phyloP scores from a whole-genome alignment of 2,888 invertebrate species.

The Podabrus alpinus region DNA sequence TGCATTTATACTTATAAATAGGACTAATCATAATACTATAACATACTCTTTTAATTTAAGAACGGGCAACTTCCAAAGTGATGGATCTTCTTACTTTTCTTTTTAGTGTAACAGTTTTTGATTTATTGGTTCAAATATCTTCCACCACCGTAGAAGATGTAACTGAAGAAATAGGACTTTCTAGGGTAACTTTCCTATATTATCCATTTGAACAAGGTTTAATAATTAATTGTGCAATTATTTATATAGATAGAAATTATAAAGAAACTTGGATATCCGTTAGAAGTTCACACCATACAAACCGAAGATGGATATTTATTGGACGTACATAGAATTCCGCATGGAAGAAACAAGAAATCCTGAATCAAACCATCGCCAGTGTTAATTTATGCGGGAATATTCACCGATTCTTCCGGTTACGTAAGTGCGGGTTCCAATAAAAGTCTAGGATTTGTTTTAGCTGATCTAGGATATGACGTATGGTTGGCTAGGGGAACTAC shows the following conservation, averaged over 20 bases:
- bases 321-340: constrained; percentile 51
- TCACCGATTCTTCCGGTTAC: constrained; percentile 75
- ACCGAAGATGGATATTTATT: constrained; percentile 56
- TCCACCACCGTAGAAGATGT: background rate
- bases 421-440: constrained; percentile 71
- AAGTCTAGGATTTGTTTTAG: constrained; percentile 62
- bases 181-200: background rate
- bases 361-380: constrained; percentile 54
- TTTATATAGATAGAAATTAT: background rate
- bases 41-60: background rate
- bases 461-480: constrained; percentile 73
- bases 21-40: background rate
- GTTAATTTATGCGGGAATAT: constrained; percentile 71
- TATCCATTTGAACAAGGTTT: background rate
- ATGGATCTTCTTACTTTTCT: background rate
- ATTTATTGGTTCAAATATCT: too few relatives aligned
- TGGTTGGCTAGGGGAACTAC: constrained; percentile 83
- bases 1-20: background rate
- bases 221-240: too few relatives aligned
- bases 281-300: constrained; percentile 52
- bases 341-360: constrained; percentile 9
- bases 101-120: background rate
- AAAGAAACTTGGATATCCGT: constrained; percentile 46
- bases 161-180: background rate
- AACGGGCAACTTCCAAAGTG: background rate